Evolutionary conservation across 2,797 vertebrate genomes (phyloP), one percentile per base, ranked within the genome.

Genomic region (Argya squamiceps): DNA sequence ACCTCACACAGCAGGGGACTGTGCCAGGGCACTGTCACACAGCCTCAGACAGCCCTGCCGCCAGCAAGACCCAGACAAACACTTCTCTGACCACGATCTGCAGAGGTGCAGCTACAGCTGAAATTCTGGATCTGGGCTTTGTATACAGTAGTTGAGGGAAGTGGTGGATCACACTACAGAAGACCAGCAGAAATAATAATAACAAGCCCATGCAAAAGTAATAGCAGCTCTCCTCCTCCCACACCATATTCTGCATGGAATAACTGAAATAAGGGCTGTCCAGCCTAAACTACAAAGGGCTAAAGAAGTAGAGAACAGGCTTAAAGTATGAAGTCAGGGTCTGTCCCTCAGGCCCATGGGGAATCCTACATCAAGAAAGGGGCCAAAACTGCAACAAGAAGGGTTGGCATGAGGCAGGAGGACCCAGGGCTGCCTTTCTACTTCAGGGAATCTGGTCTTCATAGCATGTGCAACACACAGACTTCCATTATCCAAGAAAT

Each of bases 391-490:
- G 58, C 50, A 62, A 50, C 1, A 1, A 43, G 41, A 70, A 79
- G 43, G 27, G 32, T 4, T 68, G 26, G 15, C 1, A 8, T 5
- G 12, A 81, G 68, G 65, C 52, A 75, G 49, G 36, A 58, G 37
- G 10, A 88, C 32, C 37, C 39, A 16, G 23, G 62, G 32, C 73
- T 60, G 63, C 60, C 52, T 62, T 63, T 85, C 43, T 74, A 37
- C 75, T 50, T 9, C 62, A 65, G 82, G 22, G 30, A 82, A 74
- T 20, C 26, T 4, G 2, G 6, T 47, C 53, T 53, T 34, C 59
- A 62, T 0, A 0, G 18, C 4, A 5, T 3, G 24, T 76, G n/a
- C 56, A 82, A 30, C 4, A 0, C 4, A 3, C 2, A 59, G 62
- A 17, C 49, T 53, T 67, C 43, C 36, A 58, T 53, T 30, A n/a